Evolutionary conservation across 1,140 invertebrate genomes (phyloP), one percentile per base, ranked within the genome.

Genomic region (Drosophila mauritiana): DNA sequence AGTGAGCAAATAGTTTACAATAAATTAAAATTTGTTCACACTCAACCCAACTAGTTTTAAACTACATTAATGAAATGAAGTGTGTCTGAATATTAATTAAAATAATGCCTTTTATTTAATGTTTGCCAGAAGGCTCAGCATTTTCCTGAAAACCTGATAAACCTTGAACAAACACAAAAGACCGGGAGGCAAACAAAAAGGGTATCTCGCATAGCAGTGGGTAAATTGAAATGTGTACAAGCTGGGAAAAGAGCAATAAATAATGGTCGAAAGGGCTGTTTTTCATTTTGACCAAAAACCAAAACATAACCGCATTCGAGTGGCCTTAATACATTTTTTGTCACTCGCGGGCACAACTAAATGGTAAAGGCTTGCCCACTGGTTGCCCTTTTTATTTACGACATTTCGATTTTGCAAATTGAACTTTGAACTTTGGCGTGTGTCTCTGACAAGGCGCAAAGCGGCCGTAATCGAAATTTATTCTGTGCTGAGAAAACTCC

Each of bases 271-370:
- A 43, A 43, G 7, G 36, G 8, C 15, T 40, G 17, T 25, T 22
- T 59, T 37, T 54, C 22, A 56, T 56, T 10, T 17, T 12, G n/a
- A 12, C 2, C 13, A 49, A 51, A 20, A n/a, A 40, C 20, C 3
- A 17, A 46, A 20, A 7, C 22, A 13, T 17, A 43, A 65, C 36
- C 22, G 27, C 34, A 37, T 4, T 49, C 46, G 45, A 42, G 8
- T 42, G 17, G 17, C 40, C 42, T 15, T 42, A 46, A 39, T 63
- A 20, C 13, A 40, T 62, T 46, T 59, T 34, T 22, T 42, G 43
- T 63, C 17, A 49, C 63, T 40, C 27, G 56, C 25, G 63, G 63
- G 63, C 57, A 49, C 11, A 55, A 17, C 15, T 31, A 43, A 62
- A 53, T 51, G 37, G 15, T 5, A 49, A 49, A 49, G 31, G 40